Evolutionary conservation across 2,888 invertebrate genomes (phyloP), one percentile per base, ranked within the genome.

Genomic region (Spilosoma lubricipeda): DNA sequence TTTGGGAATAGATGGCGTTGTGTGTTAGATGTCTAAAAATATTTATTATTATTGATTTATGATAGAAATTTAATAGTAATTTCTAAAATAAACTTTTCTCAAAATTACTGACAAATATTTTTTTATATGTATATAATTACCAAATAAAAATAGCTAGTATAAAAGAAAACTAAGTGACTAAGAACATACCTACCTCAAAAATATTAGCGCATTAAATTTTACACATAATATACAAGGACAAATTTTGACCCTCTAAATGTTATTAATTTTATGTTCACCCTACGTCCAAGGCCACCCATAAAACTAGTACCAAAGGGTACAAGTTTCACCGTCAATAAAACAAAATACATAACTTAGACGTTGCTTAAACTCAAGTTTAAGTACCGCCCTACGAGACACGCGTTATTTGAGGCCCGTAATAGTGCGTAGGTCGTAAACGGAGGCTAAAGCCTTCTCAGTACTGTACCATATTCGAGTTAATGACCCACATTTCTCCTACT

Each of bases 381-480:
- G 70, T 63, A 39, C 63, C 63, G 30, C 36, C 70, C 64, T 48
- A 15, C 64, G 45, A 65, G 48, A 64, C 64, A 64, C 45, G 64
- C 45, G 64, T 64, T 64, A 64, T 42, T 71, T 65, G 33, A 65
- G 66, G 56, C 23, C 70, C 64, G 20, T 71, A 65, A 64, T 65
- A 71, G 71, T 71, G 33, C 45, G 70, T 70, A 63, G n/a, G 71
- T 72, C 72, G 72, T 72, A 72, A 67, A 59, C 59, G 56, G 9
- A 42, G 67, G 39, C 72, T 67, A 42, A 30, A 30, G 23, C 48
- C 52, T 8, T n/a, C 36, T 52, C 45, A 69, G 23, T 56, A 33
- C 52, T 52, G 67, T 30, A 59, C 39, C 18, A 66, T 56, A 67
- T 56, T 66, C 30, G n/a, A n/a, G 11, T 72, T 72, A 67, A 72